Evolutionary conservation across 2,113 vertebrate species (phyloP), one percentile per base, ranked within the genome.

Genomic region (Genyomyrus donnyi): DNA sequence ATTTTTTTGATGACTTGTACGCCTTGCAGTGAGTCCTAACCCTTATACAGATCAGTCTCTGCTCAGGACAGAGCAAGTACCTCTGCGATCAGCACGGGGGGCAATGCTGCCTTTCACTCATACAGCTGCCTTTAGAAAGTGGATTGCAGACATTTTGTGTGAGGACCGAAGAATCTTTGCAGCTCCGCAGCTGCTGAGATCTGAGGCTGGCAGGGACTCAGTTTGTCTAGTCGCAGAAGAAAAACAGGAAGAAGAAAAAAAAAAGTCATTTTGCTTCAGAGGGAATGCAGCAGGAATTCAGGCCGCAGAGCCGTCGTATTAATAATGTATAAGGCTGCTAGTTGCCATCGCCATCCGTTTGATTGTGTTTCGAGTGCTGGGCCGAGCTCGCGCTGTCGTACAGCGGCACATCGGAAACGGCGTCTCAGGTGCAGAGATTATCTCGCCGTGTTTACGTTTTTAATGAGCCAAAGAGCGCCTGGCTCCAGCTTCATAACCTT

Each of bases 211-310:
- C 92, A 90, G 70, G n/a, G 91, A 80, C 88, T 92, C 91, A 56
- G 92, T 91, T 94, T 90, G 91, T 93, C 90, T 93, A 90, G 91
- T 90, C 90, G 35, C 58, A 89, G 88, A 91, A 90, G 91, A 92
- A 93, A 93, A 93, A 93, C 92, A 93, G 91, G 91, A 94, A 92
- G 90, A 90, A 89, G 80, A 45, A 89, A 90, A 93, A 90, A 90
- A 91, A 93, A 93, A 91, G 90, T 70, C 9, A 56, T 89, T 92
- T 85, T 45, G 89, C 88, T 93, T 91, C 91, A 91, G 89, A 88
- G 92, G 74, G 92, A 92, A 92, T 90, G 90, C 85, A 80, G 89
- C 90, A 91, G 90, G 90, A 91, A 93, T 91, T 88, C 62, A 35
- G 53, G 53, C 87, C 77, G 62, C 49, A 70, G 70, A 89, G 62